Percentiles rank a stretch among this genome's conserved stretches.
Conservation (phyloP, 1,140 invertebrate genomes). For the Drosophila obscura region DNA sequence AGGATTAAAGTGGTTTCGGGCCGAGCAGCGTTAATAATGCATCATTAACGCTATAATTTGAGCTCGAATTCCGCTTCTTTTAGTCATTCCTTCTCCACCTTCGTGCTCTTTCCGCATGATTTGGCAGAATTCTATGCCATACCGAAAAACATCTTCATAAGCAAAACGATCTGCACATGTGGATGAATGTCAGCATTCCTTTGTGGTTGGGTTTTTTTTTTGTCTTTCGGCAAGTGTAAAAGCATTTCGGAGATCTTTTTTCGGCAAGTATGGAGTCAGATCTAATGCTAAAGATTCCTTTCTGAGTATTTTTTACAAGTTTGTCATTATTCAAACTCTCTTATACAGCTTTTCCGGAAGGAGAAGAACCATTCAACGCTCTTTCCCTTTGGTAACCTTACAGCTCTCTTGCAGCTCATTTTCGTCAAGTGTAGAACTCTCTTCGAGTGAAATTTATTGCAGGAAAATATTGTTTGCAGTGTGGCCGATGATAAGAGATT, state of each 20-base stretch:
- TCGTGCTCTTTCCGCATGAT: slow-evolving; percentile 46
- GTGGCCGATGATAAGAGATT: slow-evolving; percentile 37
- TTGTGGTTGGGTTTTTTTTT: no score
- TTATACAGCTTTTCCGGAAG: no score
- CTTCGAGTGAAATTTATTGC: slow-evolving; percentile 37
- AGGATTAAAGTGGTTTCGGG: slow-evolving; percentile 69
- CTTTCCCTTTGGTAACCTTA: not conserved
- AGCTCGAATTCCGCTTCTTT: slow-evolving; percentile 39
- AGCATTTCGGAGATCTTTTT: no score
- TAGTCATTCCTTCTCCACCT: slow-evolving; percentile 9
- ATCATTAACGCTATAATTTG: slow-evolving; percentile 84
- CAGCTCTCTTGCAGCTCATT: slow-evolving; percentile 30
- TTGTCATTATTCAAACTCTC: no score
- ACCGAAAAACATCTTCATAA: slow-evolving; percentile 33
- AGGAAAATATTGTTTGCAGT: slow-evolving; percentile 37
- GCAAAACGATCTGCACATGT: slow-evolving; percentile 12
- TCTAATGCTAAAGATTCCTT: no score
- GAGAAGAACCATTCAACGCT: no score
- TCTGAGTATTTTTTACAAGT: no score
- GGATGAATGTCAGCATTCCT: no score
- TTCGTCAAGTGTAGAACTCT: slow-evolving; percentile 46
- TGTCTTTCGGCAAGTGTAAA: no score
- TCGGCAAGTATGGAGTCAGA: no score
- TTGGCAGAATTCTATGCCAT: slow-evolving; percentile 58
- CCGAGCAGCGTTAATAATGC: slow-evolving; percentile 83